Evolutionary conservation across 2,113 vertebrate genomes (phyloP).

Genomic region (Myotis brandtii): DNA sequence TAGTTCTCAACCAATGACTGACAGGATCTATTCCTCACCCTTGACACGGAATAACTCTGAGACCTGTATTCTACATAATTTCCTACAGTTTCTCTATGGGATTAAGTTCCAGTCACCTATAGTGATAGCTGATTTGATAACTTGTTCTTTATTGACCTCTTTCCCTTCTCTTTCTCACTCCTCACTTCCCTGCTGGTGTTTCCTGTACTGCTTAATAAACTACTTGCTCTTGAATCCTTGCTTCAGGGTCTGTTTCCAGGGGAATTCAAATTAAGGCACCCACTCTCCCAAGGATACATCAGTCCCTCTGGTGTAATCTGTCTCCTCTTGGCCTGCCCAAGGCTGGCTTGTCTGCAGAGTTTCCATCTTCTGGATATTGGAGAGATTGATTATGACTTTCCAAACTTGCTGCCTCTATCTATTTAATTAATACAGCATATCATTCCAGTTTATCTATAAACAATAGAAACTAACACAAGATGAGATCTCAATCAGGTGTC

Average conservation of each 20-base stretch:
- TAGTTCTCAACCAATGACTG: constrained; percentile 1
- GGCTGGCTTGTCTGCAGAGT: not conserved
- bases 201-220: not conserved
- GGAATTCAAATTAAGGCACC: not conserved
- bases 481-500: not conserved
- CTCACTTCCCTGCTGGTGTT: constrained; percentile 1
- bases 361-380: not conserved
- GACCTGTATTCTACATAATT: constrained; percentile 10
- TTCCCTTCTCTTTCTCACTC: not conserved
- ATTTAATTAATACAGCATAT: not conserved
- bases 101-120: constrained; percentile 8
- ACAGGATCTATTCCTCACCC: not conserved
- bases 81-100: not conserved
- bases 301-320: not conserved
- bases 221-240: constrained; percentile 13
- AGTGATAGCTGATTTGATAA: not conserved
- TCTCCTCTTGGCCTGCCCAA: not conserved
- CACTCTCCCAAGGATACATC: not conserved
- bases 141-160: constrained; percentile 10
- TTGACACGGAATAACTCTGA: not conserved
- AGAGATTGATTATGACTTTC: not conserved
- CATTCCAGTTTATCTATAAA: constrained; percentile 16
- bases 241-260: not conserved
- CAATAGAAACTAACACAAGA: not conserved
- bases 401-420: not conserved